Evolutionary conservation across 2,888 invertebrate genomes (phyloP).

Genomic region (Epinotia demarniana): DNA sequence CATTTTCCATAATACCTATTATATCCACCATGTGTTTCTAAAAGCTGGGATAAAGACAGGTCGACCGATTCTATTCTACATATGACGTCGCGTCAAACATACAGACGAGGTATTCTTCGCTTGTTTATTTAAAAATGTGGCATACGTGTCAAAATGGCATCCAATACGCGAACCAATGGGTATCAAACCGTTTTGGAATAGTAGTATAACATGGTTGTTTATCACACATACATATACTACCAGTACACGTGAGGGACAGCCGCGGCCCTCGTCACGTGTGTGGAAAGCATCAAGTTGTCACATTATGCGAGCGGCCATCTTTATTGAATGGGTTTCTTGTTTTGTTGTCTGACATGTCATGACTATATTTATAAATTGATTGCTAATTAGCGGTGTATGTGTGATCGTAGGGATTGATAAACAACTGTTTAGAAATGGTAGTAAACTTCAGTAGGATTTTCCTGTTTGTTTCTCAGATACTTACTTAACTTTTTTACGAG

Average conservation of each 20-base stretch:
- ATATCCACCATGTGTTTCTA: no score
- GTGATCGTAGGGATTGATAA: conserved; percentile 7
- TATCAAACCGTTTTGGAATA: not conserved
- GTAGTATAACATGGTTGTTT: conserved; percentile 5
- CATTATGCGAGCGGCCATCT: conserved; percentile 51
- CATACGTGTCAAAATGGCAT: not conserved
- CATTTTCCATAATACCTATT: no score
- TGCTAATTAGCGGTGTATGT: conserved; percentile 19
- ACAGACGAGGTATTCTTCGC: no score
- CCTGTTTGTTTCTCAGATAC: not conserved
- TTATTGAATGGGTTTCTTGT: conserved; percentile 40
- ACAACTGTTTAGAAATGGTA: conserved; percentile 7
- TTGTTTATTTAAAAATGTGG: not conserved
- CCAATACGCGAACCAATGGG: not conserved
- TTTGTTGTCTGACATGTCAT: conserved; percentile 8
- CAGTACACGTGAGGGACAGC: conserved; percentile 23
- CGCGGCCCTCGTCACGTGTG: conserved; percentile 13
- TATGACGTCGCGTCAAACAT: no score
- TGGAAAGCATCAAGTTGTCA: conserved; percentile 44
- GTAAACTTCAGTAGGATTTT: not conserved
- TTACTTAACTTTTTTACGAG: not conserved
- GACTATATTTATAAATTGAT: conserved; percentile 26
- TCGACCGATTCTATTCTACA: no score
- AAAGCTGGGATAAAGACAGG: no score
- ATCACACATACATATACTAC: not conserved